phyloP scores from a whole-genome alignment of 2,797 vertebrate genomes.

The Spatula clypeata region DNA sequence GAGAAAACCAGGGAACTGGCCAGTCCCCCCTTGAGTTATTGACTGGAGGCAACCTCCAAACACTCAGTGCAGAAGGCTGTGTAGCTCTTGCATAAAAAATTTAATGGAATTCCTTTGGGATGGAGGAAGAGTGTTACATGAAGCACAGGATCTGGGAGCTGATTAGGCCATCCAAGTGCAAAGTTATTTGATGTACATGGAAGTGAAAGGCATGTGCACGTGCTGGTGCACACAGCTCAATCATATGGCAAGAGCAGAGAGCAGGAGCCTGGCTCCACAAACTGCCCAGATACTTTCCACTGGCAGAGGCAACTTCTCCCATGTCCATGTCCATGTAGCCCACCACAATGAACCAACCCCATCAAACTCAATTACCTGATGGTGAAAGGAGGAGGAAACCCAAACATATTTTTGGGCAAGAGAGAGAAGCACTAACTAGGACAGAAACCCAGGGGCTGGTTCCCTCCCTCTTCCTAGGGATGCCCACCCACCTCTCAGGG shows the following conservation, averaged over 20 bases:
- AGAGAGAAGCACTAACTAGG: neutral
- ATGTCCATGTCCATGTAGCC: too few species aligned
- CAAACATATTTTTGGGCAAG: neutral
- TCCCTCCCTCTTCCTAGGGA: neutral
- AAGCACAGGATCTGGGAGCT: neutral
- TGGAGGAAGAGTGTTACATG: neutral
- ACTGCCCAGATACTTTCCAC: neutral
- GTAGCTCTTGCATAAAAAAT: neutral
- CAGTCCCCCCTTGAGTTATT: neutral
- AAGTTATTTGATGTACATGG: neutral
- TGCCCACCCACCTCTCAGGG: neutral
- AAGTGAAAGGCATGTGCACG: neutral
- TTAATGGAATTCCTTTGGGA: neutral
- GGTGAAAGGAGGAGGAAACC: neutral
- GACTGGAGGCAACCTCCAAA: neutral
- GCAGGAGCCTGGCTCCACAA: neutral
- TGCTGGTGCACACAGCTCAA: neutral
- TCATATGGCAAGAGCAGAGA: neutral
- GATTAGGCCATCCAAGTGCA: neutral
- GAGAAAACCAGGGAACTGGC: neutral
- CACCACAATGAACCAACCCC: neutral
- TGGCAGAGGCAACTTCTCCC: fast-evolving
- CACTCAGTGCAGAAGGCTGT: neutral
- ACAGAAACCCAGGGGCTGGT: neutral
- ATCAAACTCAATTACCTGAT: neutral